Evolutionary conservation across 2,888 invertebrate genomes (phyloP).

Genomic region (Chloroclystis v-ata): DNA sequence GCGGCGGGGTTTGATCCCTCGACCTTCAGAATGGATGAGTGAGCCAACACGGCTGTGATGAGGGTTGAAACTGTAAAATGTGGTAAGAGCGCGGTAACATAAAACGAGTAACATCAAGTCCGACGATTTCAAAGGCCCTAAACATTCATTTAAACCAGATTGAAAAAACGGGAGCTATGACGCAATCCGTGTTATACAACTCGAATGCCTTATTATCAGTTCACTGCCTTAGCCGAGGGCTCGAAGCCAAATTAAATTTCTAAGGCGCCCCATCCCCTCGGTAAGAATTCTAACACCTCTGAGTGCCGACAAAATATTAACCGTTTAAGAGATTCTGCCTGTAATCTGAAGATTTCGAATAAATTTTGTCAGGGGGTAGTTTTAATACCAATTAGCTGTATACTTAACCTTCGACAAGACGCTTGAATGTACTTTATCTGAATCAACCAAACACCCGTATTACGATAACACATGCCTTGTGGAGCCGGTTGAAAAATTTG

Average conservation of each 20-base stretch:
- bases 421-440: too few species aligned
- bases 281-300: conserved; percentile 25
- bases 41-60: too few species aligned
- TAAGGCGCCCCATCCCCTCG: conserved; percentile 6
- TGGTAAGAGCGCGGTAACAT: conserved; percentile 1
- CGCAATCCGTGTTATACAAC: conserved; percentile 21
- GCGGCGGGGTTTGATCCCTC: too few species aligned
- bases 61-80: neutral
- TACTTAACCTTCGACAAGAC: too few species aligned
- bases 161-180: conserved; percentile 20
- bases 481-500: too few species aligned
- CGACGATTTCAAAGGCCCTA: conserved; percentile 9
- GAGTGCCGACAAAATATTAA: conserved; percentile 29
- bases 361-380: conserved; percentile 11
- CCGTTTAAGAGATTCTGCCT: conserved; percentile 24
- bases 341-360: conserved; percentile 21
- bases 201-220: conserved; percentile 25
- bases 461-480: too few species aligned
- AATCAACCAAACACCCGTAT: too few species aligned
- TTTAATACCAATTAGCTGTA: conserved; percentile 1
- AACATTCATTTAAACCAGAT: conserved; percentile 18
- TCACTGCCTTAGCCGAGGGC: conserved; percentile 19
- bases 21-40: too few species aligned
- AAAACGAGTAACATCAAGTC: conserved; percentile 7
- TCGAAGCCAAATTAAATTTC: conserved; percentile 28